A percentile compares a stretch with the other conserved stretches of the same genome.
These are phyloP conservation scores for Drosophila hydei DNA, from an alignment of 1,140 invertebrate genomes.

Conservation along the genomic window DNA sequence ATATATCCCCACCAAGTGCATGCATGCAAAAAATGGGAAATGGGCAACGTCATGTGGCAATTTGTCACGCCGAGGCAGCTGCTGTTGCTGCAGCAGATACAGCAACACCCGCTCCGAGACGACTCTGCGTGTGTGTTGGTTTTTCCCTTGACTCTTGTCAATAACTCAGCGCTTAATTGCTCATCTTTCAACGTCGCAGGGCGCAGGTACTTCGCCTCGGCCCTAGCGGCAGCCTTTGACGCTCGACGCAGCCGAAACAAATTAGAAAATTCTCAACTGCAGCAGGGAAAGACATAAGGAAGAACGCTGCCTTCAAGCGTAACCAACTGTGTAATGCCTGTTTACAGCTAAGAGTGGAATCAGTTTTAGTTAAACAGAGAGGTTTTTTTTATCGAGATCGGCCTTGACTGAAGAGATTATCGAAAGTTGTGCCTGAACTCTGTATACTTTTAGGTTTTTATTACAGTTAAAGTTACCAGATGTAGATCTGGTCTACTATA, in stretches of 20 bases:
- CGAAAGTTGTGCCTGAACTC: too few species aligned
- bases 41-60: slow-evolving; percentile 64
- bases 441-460: too few species aligned
- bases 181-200: slow-evolving; percentile 75
- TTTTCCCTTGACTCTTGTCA: slow-evolving; percentile 58
- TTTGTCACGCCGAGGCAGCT: slow-evolving; percentile 68
- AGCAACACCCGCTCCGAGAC: slow-evolving; percentile 17
- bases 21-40: slow-evolving; percentile 4
- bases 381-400: too few species aligned
- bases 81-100: slow-evolving; percentile 8
- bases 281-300: neutral
- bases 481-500: too few species aligned
- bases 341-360: neutral
- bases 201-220: slow-evolving; percentile 16
- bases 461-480: too few species aligned
- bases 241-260: slow-evolving; percentile 28
- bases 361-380: too few species aligned
- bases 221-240: slow-evolving; percentile 42
- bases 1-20: too few species aligned
- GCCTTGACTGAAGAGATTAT: too few species aligned
- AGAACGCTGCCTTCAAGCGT: neutral
- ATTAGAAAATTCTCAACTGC: slow-evolving; percentile 57
- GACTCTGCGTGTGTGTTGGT: slow-evolving; percentile 9
- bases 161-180: slow-evolving; percentile 80
- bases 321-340: neutral